Conservation (phyloP, 2,113 vertebrate species). For the Dinomys branickii region DNA sequence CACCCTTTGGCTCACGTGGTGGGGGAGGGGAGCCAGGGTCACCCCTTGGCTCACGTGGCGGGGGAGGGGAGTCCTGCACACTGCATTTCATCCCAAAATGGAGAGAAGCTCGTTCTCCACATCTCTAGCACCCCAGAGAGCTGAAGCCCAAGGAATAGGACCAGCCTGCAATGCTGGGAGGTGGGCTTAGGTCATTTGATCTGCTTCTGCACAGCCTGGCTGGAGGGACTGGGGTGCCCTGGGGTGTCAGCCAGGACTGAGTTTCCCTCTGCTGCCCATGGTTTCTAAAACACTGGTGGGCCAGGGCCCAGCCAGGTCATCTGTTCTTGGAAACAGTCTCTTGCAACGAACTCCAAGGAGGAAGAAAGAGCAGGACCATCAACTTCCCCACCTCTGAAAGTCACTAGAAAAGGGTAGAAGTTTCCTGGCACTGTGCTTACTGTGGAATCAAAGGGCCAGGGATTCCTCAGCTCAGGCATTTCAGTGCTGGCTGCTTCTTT, state of each 20-base stretch:
- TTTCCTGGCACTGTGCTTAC: neutral
- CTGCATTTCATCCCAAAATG: neutral
- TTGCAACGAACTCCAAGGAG: neutral
- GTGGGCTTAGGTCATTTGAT: neutral
- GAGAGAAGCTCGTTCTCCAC: neutral
- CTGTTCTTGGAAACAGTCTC: neutral
- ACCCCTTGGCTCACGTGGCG: neutral
- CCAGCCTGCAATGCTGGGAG: neutral
- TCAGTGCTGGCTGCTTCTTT: neutral
- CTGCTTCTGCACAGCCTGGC: neutral
- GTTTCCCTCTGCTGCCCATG: neutral
- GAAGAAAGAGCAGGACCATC: neutral
- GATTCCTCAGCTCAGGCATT: neutral
- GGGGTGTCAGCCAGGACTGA: neutral
- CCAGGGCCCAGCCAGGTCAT: neutral
- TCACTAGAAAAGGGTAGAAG: neutral
- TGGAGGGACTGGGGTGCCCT: neutral
- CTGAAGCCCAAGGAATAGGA: neutral
- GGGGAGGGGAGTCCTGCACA: rapidly evolving
- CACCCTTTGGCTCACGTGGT: neutral
- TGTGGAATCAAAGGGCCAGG: neutral
- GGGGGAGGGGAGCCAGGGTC: neutral
- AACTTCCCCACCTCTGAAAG: neutral
- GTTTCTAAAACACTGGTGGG: neutral
- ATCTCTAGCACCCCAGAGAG: neutral